These are phyloP conservation scores for Peromyscus attwateri DNA, from an alignment of 2,797 vertebrate species.

Conservation along the genomic window DNA sequence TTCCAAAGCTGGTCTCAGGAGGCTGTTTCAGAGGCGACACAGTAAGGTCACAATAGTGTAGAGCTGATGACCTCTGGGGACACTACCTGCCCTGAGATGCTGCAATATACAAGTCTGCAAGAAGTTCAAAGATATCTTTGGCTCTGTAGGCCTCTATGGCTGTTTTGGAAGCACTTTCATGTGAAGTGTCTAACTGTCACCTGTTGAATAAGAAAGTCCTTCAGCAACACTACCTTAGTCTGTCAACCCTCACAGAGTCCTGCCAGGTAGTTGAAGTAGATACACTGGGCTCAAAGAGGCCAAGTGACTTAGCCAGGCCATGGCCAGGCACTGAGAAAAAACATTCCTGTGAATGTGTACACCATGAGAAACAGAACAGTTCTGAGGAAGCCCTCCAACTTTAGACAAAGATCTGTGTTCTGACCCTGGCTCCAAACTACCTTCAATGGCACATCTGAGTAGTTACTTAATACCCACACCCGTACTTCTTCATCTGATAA, in stretches of 20 bases:
- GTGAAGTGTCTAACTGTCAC: not conserved
- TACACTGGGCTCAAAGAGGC: not conserved
- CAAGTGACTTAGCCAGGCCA: not conserved
- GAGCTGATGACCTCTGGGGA: not conserved
- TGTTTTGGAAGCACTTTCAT: not conserved
- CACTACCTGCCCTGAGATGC: not conserved
- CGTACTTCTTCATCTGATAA: not conserved
- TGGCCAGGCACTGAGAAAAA: too few relatives aligned
- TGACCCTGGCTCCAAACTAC: not conserved
- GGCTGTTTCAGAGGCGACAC: fast-evolving
- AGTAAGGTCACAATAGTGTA: fast-evolving
- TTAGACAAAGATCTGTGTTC: not conserved
- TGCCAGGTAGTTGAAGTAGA: not conserved
- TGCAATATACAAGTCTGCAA: not conserved
- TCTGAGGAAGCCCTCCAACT: not conserved
- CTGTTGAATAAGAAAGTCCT: not conserved
- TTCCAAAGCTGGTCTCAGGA: not conserved
- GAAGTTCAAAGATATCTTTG: not conserved
- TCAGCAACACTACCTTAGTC: not conserved
- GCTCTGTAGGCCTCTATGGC: not conserved
- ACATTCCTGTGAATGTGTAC: not conserved
- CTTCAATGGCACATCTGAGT: not conserved
- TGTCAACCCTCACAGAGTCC: not conserved
- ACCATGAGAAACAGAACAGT: not conserved
- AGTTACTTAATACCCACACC: not conserved